Evolutionary conservation across 2,888 invertebrate genomes (phyloP).

Genomic region (Schrankia costaestrigalis): DNA sequence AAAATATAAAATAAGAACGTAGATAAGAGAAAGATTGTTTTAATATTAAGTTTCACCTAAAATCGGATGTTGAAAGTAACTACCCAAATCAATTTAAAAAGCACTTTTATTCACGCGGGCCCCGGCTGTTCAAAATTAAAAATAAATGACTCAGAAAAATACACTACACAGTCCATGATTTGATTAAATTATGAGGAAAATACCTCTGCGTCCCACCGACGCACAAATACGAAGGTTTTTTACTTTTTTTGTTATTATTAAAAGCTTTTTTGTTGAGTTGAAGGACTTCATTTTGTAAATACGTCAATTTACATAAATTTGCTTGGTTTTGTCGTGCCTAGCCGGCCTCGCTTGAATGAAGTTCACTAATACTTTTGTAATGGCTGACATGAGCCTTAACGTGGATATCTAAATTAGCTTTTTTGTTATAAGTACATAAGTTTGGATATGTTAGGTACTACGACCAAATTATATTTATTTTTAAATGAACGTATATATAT

Average conservation of each 20-base stretch:
- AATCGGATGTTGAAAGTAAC: too few relatives aligned
- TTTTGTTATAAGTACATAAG: too few relatives aligned
- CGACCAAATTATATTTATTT: too few relatives aligned
- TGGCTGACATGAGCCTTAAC: conserved; percentile 29
- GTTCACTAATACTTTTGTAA: conserved; percentile 52
- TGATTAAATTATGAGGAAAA: conserved; percentile 75
- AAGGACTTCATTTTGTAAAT: conserved; percentile 63
- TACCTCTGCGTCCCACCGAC: conserved; percentile 47
- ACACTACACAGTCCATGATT: conserved; percentile 60
- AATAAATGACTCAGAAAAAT: conserved; percentile 72
- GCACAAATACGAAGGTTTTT: conserved; percentile 28
- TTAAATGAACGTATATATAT: too few relatives aligned
- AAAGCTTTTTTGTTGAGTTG: conserved; percentile 57
- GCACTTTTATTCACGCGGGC: conserved; percentile 16
- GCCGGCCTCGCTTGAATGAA: conserved; percentile 25
- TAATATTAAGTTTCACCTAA: too few relatives aligned
- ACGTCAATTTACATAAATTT: conserved; percentile 70
- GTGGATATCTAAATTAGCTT: too few relatives aligned
- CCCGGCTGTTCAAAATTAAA: conserved; percentile 59
- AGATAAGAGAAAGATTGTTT: too few relatives aligned
- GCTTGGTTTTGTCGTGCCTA: conserved; percentile 36
- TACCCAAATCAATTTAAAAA: conserved; percentile 26
- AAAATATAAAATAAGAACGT: too few relatives aligned
- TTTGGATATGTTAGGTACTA: too few relatives aligned
- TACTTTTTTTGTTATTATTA: conserved; percentile 55